Evolutionary conservation across 2,797 vertebrate genomes (phyloP).

Genomic region (Lateolabrax maculatus): DNA sequence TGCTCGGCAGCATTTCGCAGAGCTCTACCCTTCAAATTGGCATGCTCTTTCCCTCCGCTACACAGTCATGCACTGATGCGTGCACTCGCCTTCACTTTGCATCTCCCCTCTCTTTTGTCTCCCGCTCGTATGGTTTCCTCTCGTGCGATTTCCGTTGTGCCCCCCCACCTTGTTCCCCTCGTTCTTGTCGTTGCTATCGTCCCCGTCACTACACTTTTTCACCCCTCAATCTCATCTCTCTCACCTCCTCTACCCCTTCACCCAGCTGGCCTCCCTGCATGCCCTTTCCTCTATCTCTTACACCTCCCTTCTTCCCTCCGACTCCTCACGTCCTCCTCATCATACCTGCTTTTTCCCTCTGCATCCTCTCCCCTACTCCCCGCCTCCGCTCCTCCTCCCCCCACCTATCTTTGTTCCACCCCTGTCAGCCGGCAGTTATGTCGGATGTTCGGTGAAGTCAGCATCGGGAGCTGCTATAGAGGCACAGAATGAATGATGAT

Average conservation of each 20-base stretch:
- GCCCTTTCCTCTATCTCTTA: constrained; percentile 1
- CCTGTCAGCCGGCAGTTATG: constrained; percentile 52
- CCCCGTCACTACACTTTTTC: constrained; percentile 39
- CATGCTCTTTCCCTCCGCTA: constrained; percentile 46
- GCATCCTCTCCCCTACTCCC: background rate
- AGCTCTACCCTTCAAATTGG: constrained; percentile 55
- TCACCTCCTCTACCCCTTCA: constrained; percentile 19
- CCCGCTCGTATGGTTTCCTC: constrained; percentile 32
- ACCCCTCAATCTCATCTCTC: constrained; percentile 35
- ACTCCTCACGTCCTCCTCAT: constrained; percentile 13
- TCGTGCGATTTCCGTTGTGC: constrained; percentile 18
- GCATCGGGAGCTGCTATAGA: constrained; percentile 38
- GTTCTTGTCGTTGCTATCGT: constrained; percentile 2
- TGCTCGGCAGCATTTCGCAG: constrained; percentile 52
- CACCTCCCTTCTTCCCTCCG: background rate
- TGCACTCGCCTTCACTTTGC: constrained; percentile 66
- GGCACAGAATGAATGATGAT: constrained; percentile 59
- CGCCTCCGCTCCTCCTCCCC: constrained; percentile 18
- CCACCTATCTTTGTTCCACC: constrained; percentile 68
- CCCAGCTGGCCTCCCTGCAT: background rate
- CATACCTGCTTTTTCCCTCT: constrained; percentile 29
- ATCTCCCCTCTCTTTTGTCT: constrained; percentile 67
- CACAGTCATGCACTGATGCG: constrained; percentile 60
- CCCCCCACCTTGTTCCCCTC: constrained; percentile 21
- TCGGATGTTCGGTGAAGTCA: constrained; percentile 40